These are phyloP conservation scores for Drosophila multiciliata DNA, from an alignment of 2,888 invertebrate species.

Conservation along the genomic window DNA sequence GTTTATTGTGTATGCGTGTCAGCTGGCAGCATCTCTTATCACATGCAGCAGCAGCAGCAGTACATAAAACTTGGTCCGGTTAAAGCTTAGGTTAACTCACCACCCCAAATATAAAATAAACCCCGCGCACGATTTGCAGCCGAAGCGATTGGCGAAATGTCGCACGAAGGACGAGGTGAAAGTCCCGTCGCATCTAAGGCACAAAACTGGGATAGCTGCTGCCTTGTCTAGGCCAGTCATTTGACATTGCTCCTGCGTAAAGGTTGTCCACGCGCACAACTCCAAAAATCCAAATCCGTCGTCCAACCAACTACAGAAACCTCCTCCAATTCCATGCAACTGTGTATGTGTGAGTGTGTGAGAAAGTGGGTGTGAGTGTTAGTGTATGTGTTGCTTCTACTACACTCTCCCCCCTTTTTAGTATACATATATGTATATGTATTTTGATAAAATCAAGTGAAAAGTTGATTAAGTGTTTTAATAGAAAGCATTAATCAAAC, in stretches of 20 bases:
- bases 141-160: constrained; percentile 50
- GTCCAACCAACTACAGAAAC: constrained; percentile 34
- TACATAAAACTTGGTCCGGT: constrained; percentile 67
- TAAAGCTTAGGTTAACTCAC: constrained; percentile 66
- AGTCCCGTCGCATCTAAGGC: constrained; percentile 75
- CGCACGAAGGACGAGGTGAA: constrained; percentile 52
- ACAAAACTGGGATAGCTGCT: constrained; percentile 75
- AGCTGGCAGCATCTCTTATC: constrained; percentile 51
- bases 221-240: constrained; percentile 72
- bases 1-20: constrained; percentile 17
- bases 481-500: constrained; percentile 40
- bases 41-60: constrained; percentile 27
- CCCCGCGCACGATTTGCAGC: constrained; percentile 49
- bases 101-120: constrained; percentile 28
- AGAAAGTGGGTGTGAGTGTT: constrained; percentile 16
- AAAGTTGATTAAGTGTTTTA: constrained; percentile 55
- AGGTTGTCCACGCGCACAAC: constrained; percentile 80
- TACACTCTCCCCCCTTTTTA: constrained; percentile 54
- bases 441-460: constrained; percentile 35
- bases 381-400: constrained; percentile 42
- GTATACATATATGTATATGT: constrained; percentile 55
- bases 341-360: constrained; percentile 17
- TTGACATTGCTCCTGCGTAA: constrained; percentile 83
- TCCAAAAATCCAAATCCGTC: constrained; percentile 34
- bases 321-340: constrained; percentile 31